phyloP scores from a whole-genome alignment of 1,140 invertebrate species.

The Eriocheir sinensis region DNA sequence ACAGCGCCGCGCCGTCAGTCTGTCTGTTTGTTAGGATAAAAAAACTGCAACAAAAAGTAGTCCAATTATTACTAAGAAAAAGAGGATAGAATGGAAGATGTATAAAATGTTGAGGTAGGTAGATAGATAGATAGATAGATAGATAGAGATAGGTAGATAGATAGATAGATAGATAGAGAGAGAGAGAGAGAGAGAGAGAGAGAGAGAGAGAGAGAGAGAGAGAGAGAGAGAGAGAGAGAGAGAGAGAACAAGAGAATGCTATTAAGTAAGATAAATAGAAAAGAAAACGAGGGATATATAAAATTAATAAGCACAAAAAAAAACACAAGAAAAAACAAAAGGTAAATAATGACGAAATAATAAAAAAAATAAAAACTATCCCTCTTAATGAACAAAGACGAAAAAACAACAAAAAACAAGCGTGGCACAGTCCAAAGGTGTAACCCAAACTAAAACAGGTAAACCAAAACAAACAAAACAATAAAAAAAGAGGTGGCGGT shows the following conservation, averaged over 20 bases:
- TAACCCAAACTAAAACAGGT: not conserved
- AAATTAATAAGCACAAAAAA: not conserved
- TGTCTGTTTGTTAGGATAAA: too few relatives aligned
- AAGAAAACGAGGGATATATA: not conserved
- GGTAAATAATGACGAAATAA: constrained; percentile 26
- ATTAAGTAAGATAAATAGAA: not conserved
- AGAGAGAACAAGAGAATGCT: not conserved
- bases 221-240: constrained; percentile 22
- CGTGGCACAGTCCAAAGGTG: not conserved
- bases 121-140: too few relatives aligned
- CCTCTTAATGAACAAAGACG: too few relatives aligned
- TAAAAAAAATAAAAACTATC: too few relatives aligned
- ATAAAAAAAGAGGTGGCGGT: not conserved
- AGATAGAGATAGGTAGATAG: too few relatives aligned
- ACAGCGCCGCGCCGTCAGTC: too few relatives aligned
- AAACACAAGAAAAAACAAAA: not conserved
- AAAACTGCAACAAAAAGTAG: too few relatives aligned
- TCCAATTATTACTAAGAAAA: too few relatives aligned
- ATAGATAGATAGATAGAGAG: too few relatives aligned
- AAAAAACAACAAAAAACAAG: not conserved
- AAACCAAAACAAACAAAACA: not conserved
- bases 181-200: not conserved
- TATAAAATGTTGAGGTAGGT: not conserved
- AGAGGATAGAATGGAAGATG: constrained; percentile 9
- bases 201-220: constrained; percentile 9